phyloP scores from a whole-genome alignment of 2,113 vertebrate species.

The Semnopithecus entellus region DNA sequence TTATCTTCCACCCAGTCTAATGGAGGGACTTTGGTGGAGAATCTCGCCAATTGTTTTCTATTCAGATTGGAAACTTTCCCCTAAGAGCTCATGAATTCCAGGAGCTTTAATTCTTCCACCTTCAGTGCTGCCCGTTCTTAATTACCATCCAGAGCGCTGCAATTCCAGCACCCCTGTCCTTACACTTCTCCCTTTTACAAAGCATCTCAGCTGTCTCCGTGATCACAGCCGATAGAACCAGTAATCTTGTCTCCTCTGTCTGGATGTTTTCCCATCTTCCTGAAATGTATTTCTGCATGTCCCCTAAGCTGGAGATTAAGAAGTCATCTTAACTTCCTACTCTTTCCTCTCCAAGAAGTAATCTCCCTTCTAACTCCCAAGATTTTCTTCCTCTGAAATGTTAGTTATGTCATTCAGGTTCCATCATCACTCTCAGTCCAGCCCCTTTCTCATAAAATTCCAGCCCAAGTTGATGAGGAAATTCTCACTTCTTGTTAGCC shows the following conservation, averaged over 20 bases:
- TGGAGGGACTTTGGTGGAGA: background rate
- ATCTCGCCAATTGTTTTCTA: background rate
- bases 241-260: background rate
- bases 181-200: background rate
- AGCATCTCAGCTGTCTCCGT: background rate
- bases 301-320: background rate
- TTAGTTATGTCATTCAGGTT: background rate
- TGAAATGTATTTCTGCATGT: background rate
- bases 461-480: background rate
- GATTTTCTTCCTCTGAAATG: background rate
- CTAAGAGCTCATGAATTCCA: background rate
- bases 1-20: background rate
- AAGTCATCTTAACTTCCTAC: background rate
- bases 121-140: background rate
- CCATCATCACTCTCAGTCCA: background rate
- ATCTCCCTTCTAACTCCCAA: background rate
- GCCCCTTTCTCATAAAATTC: background rate
- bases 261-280: background rate
- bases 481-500: background rate
- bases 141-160: background rate
- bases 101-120: background rate
- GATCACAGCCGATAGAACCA: background rate
- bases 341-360: background rate
- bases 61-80: background rate
- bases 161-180: background rate